Base-by-base conservation (phyloP, 2,113 vertebrate species). In the Saimiri boliviensis region DNA sequence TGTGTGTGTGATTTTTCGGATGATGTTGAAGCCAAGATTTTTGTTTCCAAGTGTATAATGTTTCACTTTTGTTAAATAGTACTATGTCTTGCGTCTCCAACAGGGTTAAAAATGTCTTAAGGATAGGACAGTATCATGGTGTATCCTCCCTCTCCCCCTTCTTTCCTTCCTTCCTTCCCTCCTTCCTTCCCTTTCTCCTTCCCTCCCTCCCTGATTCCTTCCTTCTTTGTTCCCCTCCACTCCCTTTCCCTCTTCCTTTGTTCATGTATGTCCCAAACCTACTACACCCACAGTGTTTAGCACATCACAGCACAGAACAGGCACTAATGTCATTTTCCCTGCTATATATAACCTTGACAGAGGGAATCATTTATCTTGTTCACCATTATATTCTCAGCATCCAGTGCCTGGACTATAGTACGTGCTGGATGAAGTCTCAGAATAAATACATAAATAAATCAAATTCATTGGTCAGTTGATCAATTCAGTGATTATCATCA, bases 51-150 rank as follows among this genome's bases (percentile, higher is more conserved):
- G 6, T 94, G 88, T 73, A 37, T 94, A 58, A 47, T 84, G 19
- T 93, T 92, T 96, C 16, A 58, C 17, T 87, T 88, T 47, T 96
- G 77, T 76, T 60, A 27, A 92, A n/a, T n/a, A n/a, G n/a, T 87
- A 92, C 96, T 93, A 10, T 76, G 40, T 73, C 42, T 81, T 70
- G 2, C 60, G 30, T 63, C 60, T 95, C 27, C 60, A 85, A 54
- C 20, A 54, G 94, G 76, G n/a, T 32, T 66, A 20, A 76, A 86
- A 95, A 74, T 17, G 27, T 88, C 27, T 90, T 71, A 52, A 85
- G 71, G n/a, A 63, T 45, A 14, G 49, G 63, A 71, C 16, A 85
- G 20, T 73, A 94, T 42, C 35, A n/a, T 63, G 30, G 35, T 20
- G 0, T 83, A 25, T 47, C 11, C 32, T 89, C 73, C 58, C 3